Evolutionary conservation across 2,113 vertebrate genomes (phyloP).

Genomic region (Clarias magur): DNA sequence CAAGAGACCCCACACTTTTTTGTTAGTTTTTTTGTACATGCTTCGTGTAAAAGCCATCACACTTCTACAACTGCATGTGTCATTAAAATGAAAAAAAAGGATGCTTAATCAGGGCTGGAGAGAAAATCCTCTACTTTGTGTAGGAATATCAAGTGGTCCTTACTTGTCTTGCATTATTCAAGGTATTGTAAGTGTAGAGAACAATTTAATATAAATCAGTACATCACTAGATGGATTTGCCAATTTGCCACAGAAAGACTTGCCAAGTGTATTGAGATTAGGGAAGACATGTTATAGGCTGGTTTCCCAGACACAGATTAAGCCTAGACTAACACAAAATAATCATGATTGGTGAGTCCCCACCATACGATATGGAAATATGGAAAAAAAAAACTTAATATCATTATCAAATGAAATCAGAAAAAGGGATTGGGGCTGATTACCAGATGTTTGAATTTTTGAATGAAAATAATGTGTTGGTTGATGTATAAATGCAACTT

Average conservation of each 20-base stretch:
- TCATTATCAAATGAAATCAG: neutral
- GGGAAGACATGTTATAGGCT: neutral
- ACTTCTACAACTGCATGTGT: neutral
- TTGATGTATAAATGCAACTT: conserved; percentile 2
- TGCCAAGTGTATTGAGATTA: conserved; percentile 16
- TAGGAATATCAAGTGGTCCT: neutral
- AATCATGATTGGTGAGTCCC: neutral
- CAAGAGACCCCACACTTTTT: neutral
- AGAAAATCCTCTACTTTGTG: neutral
- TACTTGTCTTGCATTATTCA: conserved; percentile 6
- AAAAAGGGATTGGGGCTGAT: neutral
- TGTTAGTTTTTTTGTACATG: neutral
- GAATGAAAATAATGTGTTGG: neutral
- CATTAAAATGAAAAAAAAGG: neutral
- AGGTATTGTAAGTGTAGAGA: neutral
- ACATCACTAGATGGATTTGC: neutral
- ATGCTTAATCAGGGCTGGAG: neutral
- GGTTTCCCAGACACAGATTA: neutral
- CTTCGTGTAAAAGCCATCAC: neutral
- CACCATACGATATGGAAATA: neutral
- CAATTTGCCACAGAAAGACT: neutral
- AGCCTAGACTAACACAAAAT: neutral
- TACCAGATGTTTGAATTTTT: neutral
- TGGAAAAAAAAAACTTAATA: neutral
- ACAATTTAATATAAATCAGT: conserved; percentile 16